Percentiles rank a stretch among this genome's conserved stretches.
phyloP scores from a whole-genome alignment of 2,113 vertebrate species.

The Corynorhinus townsendii region DNA sequence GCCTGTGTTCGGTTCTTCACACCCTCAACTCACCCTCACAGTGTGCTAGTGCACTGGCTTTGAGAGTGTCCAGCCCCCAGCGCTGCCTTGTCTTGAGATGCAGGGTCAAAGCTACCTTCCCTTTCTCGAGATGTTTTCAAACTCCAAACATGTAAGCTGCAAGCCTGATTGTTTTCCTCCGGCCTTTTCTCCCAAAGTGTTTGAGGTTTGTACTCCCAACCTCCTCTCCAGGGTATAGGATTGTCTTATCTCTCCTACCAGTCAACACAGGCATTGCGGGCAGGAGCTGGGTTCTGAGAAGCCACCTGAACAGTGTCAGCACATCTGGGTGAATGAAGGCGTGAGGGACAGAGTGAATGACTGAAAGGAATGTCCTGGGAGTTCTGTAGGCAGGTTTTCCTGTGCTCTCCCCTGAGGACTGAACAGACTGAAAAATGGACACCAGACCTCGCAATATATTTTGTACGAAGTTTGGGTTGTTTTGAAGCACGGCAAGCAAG shows the following conservation, averaged over 20 bases:
- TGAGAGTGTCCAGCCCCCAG: neutral
- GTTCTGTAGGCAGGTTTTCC: neutral
- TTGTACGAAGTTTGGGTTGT: neutral
- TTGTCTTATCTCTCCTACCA: neutral
- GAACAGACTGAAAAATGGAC: neutral
- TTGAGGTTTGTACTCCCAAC: neutral
- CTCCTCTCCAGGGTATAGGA: neutral
- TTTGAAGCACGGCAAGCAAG: neutral
- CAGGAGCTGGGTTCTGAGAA: neutral
- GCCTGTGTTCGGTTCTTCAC: neutral
- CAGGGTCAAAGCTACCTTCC: neutral
- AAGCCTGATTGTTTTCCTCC: neutral
- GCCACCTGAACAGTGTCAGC: neutral
- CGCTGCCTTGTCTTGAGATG: neutral
- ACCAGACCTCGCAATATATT: neutral
- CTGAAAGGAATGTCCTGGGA: neutral
- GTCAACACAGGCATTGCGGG: rapidly evolving
- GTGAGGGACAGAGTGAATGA: neutral
- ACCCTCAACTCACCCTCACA: neutral
- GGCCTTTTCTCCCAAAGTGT: neutral
- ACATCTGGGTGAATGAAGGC: neutral
- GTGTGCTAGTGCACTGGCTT: neutral
- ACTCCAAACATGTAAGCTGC: neutral
- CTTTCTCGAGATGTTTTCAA: neutral
- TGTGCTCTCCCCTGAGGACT: neutral